Base-by-base conservation (phyloP, 2,888 invertebrate species). In the Limenitis camilla region DNA sequence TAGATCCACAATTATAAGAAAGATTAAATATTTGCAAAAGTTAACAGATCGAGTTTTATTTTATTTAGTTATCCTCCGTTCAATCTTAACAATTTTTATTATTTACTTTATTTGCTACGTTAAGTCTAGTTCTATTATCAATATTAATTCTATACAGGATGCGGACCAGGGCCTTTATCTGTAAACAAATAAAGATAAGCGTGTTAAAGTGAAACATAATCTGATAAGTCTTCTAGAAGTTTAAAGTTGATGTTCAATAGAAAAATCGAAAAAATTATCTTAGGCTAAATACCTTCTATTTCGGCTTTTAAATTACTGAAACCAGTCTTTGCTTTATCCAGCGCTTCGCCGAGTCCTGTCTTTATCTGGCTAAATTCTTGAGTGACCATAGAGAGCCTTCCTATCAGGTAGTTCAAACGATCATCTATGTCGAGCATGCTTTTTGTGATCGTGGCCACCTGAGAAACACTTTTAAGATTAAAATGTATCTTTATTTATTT, bases 311-410 rank as follows among this genome's bases (percentile, higher is more conserved):
- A 91, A 28, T 88, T 83, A 54, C 89, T 88, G 62, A 93, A 91
- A 52, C 91, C 92, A 29, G 88, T 89, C 64, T 92, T 91, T 48
- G 94, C 90, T 63, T 92, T 90, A 61, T 93, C 92, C 49, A 96
- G 73, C 0, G 94, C 93, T 9, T 91, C 89, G 0, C 93, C 92
- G 0, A 96, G 84, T 0, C 94, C 94, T 0, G 87, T 81, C 72
- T 95, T 94, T 60, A 96, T 94, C 67, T 91, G 90, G 68, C 92
- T 92, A 78, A 96, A 96, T 76, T 96, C 96, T 63, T 94, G 94
- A 1, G 94, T 94, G 32, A 95, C 93, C 6, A 96, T 80, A 0
- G 94, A 92, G 52, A 96, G 79, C 51, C 93, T 88, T 5, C 96
- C 96, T 55, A 96, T 78, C 41, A 95, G 87, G 71, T 91, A 95